Evolutionary conservation across 1,140 invertebrate genomes (phyloP), one percentile per base, ranked within the genome.

Genomic region (Bathynomus jamesi): DNA sequence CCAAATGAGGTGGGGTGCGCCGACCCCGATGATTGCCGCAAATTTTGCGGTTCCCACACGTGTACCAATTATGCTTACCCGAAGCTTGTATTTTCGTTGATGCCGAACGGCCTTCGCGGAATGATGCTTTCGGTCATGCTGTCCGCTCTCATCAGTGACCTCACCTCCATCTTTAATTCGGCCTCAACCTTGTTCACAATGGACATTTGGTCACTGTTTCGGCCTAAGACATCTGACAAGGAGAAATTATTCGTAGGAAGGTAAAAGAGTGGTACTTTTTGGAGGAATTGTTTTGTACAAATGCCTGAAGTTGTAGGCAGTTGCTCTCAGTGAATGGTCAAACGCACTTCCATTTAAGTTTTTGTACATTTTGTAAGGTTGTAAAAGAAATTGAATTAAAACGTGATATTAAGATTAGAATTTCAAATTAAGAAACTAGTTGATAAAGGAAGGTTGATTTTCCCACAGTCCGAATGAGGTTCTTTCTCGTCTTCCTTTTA

Each of bases 81-180:
- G 3, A 53, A 53, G 21, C 76, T 86, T 4, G 84, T 86, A n/a
- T 71, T 86, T 1, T 78, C 81, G 4, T 71, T 85, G 4, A 79
- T 86, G 78, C 85, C 85, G 4, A 32, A 31, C 21, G 69, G 69
- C 24, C 25, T 76, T 31, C 25, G 83, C 25, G 85, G 85, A 0
- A 65, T 86, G 7, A 84, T 86, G 83, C 78, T 85, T 69, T 82
- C 84, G 3, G 85, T 85, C 4, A 86, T 86, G 85, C 74, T 86
- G 28, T 82, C 85, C 0, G 85, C 85, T 7, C 73, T 86, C 13
- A 85, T 86, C 83, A 82, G 82, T 72, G 83, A 83, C 72, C 76
- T 86, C n/a, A 84, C 84, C 5, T 86, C 85, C 29, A 83, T 85
- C 60, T 85, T 86, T 73, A 86, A 86, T 79, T 83, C 82, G 62